Conservation (phyloP, 1,140 invertebrate genomes). For the Chionoecetes opilio region DNA sequence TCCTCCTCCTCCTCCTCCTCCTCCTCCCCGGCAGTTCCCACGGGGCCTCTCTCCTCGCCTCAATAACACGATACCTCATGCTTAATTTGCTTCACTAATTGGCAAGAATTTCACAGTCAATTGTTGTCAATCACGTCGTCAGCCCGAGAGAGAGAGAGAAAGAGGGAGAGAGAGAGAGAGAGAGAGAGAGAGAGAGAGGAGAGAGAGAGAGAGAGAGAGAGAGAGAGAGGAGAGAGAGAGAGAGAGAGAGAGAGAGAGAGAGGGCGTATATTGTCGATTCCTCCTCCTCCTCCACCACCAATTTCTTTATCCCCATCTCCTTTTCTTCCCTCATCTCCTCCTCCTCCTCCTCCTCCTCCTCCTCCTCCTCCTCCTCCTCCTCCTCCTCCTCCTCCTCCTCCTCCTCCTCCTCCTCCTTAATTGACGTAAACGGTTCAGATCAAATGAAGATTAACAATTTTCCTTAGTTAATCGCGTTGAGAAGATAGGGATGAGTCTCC, state of each 20-base stretch:
- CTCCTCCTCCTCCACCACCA: not conserved
- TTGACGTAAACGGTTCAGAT: too few species aligned
- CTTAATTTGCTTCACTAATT: slow-evolving; percentile 46
- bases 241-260: not conserved
- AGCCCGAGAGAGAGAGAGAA: not conserved
- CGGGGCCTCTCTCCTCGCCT: not conserved
- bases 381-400: too few species aligned
- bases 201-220: not conserved
- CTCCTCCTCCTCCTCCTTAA: too few species aligned
- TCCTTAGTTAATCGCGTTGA: too few species aligned
- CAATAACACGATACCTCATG: slow-evolving; percentile 50
- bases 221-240: not conserved
- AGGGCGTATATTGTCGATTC: not conserved
- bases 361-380: too few species aligned
- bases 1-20: not conserved
- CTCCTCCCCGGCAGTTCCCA: not conserved
- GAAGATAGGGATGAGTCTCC: too few species aligned
- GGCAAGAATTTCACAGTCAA: slow-evolving; percentile 61
- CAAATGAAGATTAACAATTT: too few species aligned
- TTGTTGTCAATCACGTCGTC: slow-evolving; percentile 60
- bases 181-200: not conserved
- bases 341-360: too few species aligned
- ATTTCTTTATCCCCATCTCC: not conserved
- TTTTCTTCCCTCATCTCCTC: too few species aligned
- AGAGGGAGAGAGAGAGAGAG: slow-evolving; percentile 22